Base-by-base conservation (phyloP, 2,888 invertebrate species). In the Pyrocoelia pectoralis region DNA sequence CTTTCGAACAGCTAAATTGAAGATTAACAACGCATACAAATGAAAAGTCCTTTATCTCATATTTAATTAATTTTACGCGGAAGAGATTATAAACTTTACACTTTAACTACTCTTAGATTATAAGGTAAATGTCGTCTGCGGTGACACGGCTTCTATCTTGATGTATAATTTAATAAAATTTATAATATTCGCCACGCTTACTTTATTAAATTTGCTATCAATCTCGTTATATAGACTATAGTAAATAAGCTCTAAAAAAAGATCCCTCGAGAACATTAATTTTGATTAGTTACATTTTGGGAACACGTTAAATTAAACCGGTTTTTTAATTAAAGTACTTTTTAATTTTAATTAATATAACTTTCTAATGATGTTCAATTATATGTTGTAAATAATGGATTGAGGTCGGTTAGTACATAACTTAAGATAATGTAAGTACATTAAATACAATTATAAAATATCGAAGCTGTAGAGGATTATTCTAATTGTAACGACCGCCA, bases 31-130 rank as follows among this genome's bases (percentile, higher is more conserved):
- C 33, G 33, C n/a, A 8, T 33, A 33, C n/a, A 33, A 33, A 33
- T 33, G 33, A 33, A 33, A n/a, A 33, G 33, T n/a, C 2, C 33
- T 33, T 33, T 33, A 33, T 33, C 33, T 33, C 33, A 33, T 33
- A 33, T 33, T 33, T 33, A 33, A 33, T 33, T 33, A 33, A 33
- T 33, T 33, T 33, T 33, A 33, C 33, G 33, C 8, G n/a, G 33
- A 33, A 33, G 33, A 33, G 33, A 33, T 33, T 33, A 33, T 33
- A 33, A 33, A 33, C 33, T 33, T 33, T 33, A 33, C 33, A 33
- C 33, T 33, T n/a, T 24, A 33, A 33, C 9, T 8, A 33, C 33
- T 33, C 33, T 33, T n/a, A 33, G 33, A 33, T 33, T 33, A 33
- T 33, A 33, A 33, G 33, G 33, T 33, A 33, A 33, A 33, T 8